Base-by-base conservation (phyloP, 2,113 vertebrate genomes). In the Aramus guarauna region DNA sequence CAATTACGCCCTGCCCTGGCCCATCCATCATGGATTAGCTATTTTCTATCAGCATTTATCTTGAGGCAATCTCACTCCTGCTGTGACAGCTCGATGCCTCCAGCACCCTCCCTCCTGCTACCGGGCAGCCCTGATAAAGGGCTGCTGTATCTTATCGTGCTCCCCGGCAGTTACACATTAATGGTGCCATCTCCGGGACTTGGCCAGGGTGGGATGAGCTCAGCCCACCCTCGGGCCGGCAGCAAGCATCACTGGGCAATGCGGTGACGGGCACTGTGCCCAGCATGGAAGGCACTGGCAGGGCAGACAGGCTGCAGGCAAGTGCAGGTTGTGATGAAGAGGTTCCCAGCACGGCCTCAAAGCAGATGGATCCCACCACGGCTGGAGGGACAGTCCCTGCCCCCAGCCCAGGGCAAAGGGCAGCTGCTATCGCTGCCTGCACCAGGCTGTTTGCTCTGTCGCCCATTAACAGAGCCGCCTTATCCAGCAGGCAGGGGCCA, bases 1-100 rank as follows among this genome's bases (percentile, higher is more conserved):
- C 89, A 89, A 43, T 95, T 62, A 92, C 11, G 29, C 58, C 77
- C 69, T 90, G 58, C 48, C 71, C 80, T 7, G 6, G 45, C 52
- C 74, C 93, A 96, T 97, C 96, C 93, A 97, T 97, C 96, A 97
- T 2, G 14, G 93, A 82, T 96, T 96, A 97, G 93, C 53, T 91
- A 90, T 96, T 96, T 96, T 75, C 96, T 91, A 95, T 85, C 90
- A 82, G 43, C 48, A 19, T 91, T 96, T 95, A 95, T 94, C 96
- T 92, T 58, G 84, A 84, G 86, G 91, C 73, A 87, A 91, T 91
- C 80, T 91, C 76, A n/a, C 43, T 87, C 30, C 73, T 73, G 16
- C 69, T 36, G 29, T 64, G 87, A 82, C 87, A 96, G 62, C 62
- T 60, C 2, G 30, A 81, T 87, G 90, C 94, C 36, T 83, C 71